phyloP scores from a whole-genome alignment of 2,888 invertebrate species.

The Pseudanteris insignis region DNA sequence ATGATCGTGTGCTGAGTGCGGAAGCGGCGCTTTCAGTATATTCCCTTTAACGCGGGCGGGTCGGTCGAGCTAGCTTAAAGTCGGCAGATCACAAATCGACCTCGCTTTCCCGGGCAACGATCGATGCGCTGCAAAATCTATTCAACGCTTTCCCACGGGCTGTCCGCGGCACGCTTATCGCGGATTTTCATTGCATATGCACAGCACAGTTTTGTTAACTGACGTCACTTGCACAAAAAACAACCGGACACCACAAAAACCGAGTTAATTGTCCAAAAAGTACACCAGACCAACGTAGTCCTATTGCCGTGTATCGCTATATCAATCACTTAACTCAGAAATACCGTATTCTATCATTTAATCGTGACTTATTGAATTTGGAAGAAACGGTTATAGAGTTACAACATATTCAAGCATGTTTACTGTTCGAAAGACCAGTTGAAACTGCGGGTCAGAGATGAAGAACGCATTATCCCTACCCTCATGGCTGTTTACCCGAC shows the following conservation, averaged over 20 bases:
- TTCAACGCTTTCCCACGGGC: constrained; percentile 8
- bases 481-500: constrained; percentile 14
- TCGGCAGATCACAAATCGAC: constrained; percentile 43
- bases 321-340: background rate
- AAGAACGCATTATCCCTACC: constrained; percentile 29
- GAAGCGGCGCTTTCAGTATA: constrained; percentile 37
- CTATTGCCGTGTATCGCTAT: background rate
- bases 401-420: constrained; percentile 20
- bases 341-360: background rate
- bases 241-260: constrained; percentile 1
- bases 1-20: constrained; percentile 25
- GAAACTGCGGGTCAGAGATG: constrained; percentile 36
- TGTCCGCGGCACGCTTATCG: background rate
- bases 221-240: constrained; percentile 19
- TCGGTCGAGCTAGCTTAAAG: constrained; percentile 46
- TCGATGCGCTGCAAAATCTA: constrained; percentile 41
- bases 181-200: constrained; percentile 5
- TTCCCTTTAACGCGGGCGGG: constrained; percentile 47
- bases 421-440: constrained; percentile 29
- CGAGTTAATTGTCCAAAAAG: background rate
- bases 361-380: background rate
- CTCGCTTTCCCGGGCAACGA: constrained; percentile 45
- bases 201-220: constrained; percentile 11
- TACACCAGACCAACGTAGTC: background rate
- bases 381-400: background rate